Evolutionary conservation across 2,888 invertebrate species (phyloP).

Genomic region (Eudemis profundana): DNA sequence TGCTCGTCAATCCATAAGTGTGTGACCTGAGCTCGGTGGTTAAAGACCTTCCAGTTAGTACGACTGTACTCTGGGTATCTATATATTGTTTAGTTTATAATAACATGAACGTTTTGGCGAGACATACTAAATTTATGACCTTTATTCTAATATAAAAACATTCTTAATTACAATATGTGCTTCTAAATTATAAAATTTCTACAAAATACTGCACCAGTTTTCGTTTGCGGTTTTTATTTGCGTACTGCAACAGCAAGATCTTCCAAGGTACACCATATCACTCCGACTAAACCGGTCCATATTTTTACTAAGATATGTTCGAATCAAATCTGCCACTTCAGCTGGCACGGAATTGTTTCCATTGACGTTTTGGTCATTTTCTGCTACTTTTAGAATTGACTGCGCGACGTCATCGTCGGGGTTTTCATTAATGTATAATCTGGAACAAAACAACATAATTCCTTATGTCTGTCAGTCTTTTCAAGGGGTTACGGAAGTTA

Average conservation of each 20-base stretch:
- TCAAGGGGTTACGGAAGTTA: no score
- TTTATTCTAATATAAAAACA: no score
- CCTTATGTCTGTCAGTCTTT: no score
- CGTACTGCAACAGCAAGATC: neutral
- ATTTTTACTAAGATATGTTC: conserved; percentile 54
- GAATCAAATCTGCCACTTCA: conserved; percentile 60
- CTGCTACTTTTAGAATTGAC: conserved; percentile 57
- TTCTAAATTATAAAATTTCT: neutral
- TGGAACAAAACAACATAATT: conserved; percentile 48
- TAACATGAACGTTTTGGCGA: no score
- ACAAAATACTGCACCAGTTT: neutral
- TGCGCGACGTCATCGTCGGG: conserved; percentile 57
- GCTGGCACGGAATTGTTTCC: conserved; percentile 61
- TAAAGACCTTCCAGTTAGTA: no score
- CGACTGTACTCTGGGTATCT: no score
- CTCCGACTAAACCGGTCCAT: conserved; percentile 29
- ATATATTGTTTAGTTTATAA: no score
- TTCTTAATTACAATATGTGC: no score
- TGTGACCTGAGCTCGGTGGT: no score
- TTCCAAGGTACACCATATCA: conserved; percentile 6
- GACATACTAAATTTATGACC: no score
- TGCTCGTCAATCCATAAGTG: no score
- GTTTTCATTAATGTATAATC: conserved; percentile 59
- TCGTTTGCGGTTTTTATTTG: neutral
- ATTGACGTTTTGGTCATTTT: conserved; percentile 55